Evolutionary conservation across 1,140 invertebrate species (phyloP).

Genomic region (Ericerus pela): DNA sequence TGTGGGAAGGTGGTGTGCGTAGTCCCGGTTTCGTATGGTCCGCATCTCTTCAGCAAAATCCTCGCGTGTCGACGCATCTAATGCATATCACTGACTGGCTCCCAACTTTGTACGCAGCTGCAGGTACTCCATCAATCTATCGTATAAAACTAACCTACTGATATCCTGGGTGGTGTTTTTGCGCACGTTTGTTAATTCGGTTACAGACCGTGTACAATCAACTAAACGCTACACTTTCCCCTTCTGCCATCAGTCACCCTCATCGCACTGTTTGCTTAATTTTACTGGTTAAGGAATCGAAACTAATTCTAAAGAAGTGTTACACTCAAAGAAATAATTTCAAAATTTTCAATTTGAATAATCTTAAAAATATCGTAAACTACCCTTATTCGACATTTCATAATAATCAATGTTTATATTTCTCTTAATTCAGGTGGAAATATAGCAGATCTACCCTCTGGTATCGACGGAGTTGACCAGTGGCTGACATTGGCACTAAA

Average conservation of each 20-base stretch:
- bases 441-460: constrained; percentile 30
- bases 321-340: too few species aligned
- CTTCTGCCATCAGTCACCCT: too few species aligned
- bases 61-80: constrained; percentile 36
- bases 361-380: too few species aligned
- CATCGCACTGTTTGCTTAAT: too few species aligned
- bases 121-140: constrained; percentile 20
- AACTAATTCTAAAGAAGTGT: too few species aligned
- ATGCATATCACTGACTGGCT: constrained; percentile 57
- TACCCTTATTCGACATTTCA: too few species aligned
- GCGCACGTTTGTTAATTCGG: too few species aligned
- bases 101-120: constrained; percentile 44
- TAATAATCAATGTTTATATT: too few species aligned
- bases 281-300: too few species aligned
- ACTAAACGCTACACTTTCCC: too few species aligned
- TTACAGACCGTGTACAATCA: too few species aligned
- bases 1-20: constrained; percentile 56
- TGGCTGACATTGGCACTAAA: constrained; percentile 35
- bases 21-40: constrained; percentile 49
- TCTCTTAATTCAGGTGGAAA: constrained; percentile 31
- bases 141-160: neutral
- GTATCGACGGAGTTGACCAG: constrained; percentile 43
- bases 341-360: too few species aligned
- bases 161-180: neutral
- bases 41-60: constrained; percentile 33